A percentile compares a stretch with the other conserved stretches of the same genome.
These are phyloP conservation scores for Oeneis ivallda DNA, from an alignment of 2,888 invertebrate species.

Conservation along the genomic window DNA sequence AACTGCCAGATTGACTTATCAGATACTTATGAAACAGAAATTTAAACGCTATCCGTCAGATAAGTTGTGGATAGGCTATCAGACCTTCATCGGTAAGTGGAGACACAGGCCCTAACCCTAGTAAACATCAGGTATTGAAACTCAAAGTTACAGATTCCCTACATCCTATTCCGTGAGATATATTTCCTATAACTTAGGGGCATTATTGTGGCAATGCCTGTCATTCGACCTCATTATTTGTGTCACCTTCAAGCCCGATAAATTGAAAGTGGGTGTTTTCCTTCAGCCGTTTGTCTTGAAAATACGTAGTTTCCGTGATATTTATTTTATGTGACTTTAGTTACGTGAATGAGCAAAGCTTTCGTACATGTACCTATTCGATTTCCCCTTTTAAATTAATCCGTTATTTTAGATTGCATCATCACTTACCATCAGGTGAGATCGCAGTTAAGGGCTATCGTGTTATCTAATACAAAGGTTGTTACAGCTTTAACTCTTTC, in stretches of 20 bases:
- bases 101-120: no score
- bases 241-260: slow-evolving; percentile 3
- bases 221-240: neutral
- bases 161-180: neutral
- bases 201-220: neutral
- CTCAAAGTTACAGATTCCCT: neutral
- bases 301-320: neutral
- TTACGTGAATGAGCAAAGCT: neutral
- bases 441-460: no score
- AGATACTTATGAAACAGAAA: no score
- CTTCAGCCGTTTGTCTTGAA: slow-evolving; percentile 1
- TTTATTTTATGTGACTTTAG: slow-evolving; percentile 1
- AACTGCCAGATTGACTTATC: no score
- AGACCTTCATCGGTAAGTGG: no score
- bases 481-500: no score
- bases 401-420: no score
- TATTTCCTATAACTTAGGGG: neutral
- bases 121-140: neutral
- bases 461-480: no score
- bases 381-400: no score
- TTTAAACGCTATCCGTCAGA: no score
- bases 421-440: no score
- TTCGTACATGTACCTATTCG: neutral
- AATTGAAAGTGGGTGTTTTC: slow-evolving; percentile 7
- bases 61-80: no score